A percentile compares a stretch with the other conserved stretches of the same genome.
Conservation (phyloP, 2,888 invertebrate genomes). For the Minunthozetes semirufus region DNA sequence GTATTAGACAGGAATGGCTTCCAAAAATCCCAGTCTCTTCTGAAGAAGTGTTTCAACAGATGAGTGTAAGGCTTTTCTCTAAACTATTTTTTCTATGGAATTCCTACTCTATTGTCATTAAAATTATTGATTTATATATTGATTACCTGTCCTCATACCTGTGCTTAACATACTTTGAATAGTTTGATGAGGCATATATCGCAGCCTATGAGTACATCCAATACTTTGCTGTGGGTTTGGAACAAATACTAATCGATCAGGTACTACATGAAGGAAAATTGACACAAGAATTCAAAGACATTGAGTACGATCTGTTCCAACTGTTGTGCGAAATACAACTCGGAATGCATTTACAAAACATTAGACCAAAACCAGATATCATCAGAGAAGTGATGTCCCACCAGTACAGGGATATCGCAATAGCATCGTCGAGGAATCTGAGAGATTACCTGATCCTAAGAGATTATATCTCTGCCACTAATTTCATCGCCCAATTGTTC, state of each 20-base stretch:
- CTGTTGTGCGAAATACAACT: slow-evolving; percentile 64
- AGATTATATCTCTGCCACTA: slow-evolving; percentile 59
- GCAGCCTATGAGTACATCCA: slow-evolving; percentile 62
- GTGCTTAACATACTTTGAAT: not conserved
- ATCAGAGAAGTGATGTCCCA: slow-evolving; percentile 47
- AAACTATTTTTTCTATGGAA: not conserved
- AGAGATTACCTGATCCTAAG: slow-evolving; percentile 60
- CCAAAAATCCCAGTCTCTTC: slow-evolving; percentile 38
- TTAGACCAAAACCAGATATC: slow-evolving; percentile 51
- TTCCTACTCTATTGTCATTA: not conserved
- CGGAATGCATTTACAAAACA: slow-evolving; percentile 54
- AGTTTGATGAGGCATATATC: slow-evolving; percentile 49
- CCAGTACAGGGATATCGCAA: slow-evolving; percentile 47
- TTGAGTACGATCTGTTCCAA: slow-evolving; percentile 57
- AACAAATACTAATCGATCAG: slow-evolving; percentile 59
- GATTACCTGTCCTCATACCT: not conserved
- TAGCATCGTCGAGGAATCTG: slow-evolving; percentile 51
- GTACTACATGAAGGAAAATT: slow-evolving; percentile 53
- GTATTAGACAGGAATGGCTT: slow-evolving; percentile 40
- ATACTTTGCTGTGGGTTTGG: slow-evolving; percentile 62
- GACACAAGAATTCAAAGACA: slow-evolving; percentile 54
- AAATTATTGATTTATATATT: not conserved
- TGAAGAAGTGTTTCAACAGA: slow-evolving; percentile 35
- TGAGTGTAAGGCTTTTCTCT: slow-evolving; percentile 35
- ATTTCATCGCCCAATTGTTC: slow-evolving; percentile 55